These are phyloP conservation scores for Zosterops borbonicus DNA, from an alignment of 2,113 vertebrate species.

Conservation along the genomic window DNA sequence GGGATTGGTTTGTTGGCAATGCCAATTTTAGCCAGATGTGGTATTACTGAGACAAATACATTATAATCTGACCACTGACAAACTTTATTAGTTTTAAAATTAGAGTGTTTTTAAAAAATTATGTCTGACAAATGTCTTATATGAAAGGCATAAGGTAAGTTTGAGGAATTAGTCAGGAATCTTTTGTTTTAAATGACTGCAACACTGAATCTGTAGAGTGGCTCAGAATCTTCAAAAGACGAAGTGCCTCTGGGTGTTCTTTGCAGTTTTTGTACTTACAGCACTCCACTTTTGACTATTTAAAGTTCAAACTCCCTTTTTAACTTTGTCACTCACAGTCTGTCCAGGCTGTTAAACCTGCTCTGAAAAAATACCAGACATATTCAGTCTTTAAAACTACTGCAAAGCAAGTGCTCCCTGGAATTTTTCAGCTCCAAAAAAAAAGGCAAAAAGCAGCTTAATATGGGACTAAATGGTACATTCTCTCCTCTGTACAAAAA, in stretches of 20 bases:
- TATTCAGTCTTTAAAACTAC: neutral
- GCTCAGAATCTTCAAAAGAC: neutral
- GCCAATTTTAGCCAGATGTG: neutral
- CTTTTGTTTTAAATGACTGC: neutral
- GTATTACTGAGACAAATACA: neutral
- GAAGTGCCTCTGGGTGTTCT: neutral
- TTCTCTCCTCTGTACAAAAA: neutral
- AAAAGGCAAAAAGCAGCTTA: neutral
- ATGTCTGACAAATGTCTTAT: neutral
- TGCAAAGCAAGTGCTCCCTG: neutral
- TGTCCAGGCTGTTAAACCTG: neutral
- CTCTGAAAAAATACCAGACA: neutral
- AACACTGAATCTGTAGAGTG: neutral
- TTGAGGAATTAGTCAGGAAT: neutral
- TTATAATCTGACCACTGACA: neutral
- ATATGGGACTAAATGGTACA: neutral
- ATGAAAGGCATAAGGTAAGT: neutral
- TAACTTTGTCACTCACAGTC: neutral
- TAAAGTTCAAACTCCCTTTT: neutral
- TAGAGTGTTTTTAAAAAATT: neutral
- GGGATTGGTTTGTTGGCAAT: neutral
- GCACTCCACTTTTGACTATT: neutral
- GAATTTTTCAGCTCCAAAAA: neutral
- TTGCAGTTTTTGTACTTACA: neutral
- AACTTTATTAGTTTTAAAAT: neutral